These are phyloP conservation scores for Tachycineta bicolor DNA, from an alignment of 2,113 vertebrate species.

Conservation along the genomic window DNA sequence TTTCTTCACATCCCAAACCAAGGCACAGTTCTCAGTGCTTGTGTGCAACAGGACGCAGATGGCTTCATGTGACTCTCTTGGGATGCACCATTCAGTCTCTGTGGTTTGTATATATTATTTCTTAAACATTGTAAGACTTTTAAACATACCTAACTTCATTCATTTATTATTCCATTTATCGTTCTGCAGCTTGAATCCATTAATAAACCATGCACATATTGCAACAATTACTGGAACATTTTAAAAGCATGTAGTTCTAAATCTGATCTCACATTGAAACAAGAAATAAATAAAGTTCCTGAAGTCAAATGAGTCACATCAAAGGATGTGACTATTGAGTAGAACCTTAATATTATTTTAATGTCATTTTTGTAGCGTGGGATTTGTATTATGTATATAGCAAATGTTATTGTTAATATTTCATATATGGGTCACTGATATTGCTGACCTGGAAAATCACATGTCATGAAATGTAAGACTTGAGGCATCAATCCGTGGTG, in stretches of 20 bases:
- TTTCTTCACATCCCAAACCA: slow-evolving; percentile 52
- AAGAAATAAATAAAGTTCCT: not conserved
- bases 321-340: not conserved
- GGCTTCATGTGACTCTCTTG: slow-evolving; percentile 50
- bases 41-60: slow-evolving; percentile 62
- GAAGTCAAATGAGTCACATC: not conserved
- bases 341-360: not conserved
- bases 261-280: not conserved
- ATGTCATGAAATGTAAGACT: not conserved
- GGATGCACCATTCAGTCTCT: slow-evolving; percentile 30
- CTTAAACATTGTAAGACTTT: not conserved
- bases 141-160: not conserved
- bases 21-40: slow-evolving; percentile 62
- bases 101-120: slow-evolving; percentile 64
- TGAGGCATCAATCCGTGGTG: not conserved
- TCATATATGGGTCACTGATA: not conserved
- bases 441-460: not conserved
- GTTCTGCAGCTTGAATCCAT: slow-evolving; percentile 1
- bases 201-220: not conserved
- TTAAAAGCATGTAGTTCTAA: not conserved
- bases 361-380: not conserved
- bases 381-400: not conserved
- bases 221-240: slow-evolving; percentile 17
- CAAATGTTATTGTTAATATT: not conserved
- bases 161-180: not conserved